phyloP scores from a whole-genome alignment of 2,888 invertebrate species.

The Tachina lurida region DNA sequence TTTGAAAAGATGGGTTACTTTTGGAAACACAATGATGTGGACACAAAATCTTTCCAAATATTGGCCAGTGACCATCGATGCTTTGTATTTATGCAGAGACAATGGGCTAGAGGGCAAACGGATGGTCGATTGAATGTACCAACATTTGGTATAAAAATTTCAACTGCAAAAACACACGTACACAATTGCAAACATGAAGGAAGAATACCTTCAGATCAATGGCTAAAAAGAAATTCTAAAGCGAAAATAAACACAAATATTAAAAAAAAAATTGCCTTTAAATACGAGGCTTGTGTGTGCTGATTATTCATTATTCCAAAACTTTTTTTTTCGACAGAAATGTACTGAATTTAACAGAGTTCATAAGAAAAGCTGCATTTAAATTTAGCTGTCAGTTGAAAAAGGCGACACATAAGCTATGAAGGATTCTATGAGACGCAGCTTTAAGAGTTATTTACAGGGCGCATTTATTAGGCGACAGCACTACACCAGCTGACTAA shows the following conservation, averaged over 20 bases:
- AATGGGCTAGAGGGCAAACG: conserved; percentile 12
- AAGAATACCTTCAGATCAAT: conserved; percentile 39
- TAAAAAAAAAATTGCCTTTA: conserved; percentile 1
- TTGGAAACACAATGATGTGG: conserved; percentile 35
- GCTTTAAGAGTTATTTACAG: no score
- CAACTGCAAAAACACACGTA: conserved; percentile 24
- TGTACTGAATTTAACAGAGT: no score
- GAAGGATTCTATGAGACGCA: no score
- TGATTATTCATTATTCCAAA: no score
- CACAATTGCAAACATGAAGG: not conserved
- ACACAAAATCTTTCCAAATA: conserved; percentile 45
- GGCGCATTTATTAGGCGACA: not conserved
- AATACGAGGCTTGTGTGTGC: conserved; percentile 16
- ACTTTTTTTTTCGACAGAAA: not conserved
- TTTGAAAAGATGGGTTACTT: conserved; percentile 54
- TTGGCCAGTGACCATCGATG: conserved; percentile 17
- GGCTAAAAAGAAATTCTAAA: conserved; percentile 28
- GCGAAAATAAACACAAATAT: not conserved
- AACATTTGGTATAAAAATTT: conserved; percentile 47
- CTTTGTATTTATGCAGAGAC: not conserved
- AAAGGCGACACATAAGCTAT: no score
- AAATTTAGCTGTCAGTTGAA: no score
- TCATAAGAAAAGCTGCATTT: not conserved
- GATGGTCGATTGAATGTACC: not conserved
- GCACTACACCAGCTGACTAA: no score